Percentiles rank a stretch among this genome's conserved stretches.
These are phyloP conservation scores for Pseudochirops cupreus DNA, from an alignment of 2,797 vertebrate genomes.

Conservation along the genomic window DNA sequence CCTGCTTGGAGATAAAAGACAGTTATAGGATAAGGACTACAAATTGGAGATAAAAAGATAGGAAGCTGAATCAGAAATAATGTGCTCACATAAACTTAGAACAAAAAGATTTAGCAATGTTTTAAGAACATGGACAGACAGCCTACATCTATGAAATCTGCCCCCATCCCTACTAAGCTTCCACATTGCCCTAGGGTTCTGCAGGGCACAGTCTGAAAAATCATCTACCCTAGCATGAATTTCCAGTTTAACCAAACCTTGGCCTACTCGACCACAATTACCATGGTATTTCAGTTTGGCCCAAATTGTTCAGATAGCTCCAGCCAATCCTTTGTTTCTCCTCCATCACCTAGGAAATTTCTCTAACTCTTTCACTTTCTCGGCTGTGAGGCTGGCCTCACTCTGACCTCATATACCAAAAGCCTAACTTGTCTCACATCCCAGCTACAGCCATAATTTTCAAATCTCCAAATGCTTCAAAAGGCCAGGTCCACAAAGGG, in stretches of 20 bases:
- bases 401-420: not conserved
- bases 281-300: not conserved
- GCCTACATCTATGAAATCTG: not conserved
- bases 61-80: constrained; percentile 29
- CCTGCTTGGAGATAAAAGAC: constrained; percentile 17
- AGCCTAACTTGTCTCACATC: not conserved
- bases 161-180: not conserved
- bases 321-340: not conserved
- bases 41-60: constrained; percentile 21
- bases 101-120: constrained; percentile 8
- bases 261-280: not conserved
- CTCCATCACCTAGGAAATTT: not conserved
- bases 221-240: not conserved
- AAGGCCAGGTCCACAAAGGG: not conserved
- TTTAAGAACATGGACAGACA: not conserved
- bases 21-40: not conserved
- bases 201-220: not conserved
- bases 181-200: not conserved
- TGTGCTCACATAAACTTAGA: not conserved
- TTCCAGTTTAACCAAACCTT: not conserved
- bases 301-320: not conserved
- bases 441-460: not conserved
- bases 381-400: not conserved
- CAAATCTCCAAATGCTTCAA: not conserved
- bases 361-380: not conserved